Percentiles rank a stretch among this genome's conserved stretches.
Conservation (phyloP, 2,113 vertebrate genomes). For the Ariopsis seemanni region DNA sequence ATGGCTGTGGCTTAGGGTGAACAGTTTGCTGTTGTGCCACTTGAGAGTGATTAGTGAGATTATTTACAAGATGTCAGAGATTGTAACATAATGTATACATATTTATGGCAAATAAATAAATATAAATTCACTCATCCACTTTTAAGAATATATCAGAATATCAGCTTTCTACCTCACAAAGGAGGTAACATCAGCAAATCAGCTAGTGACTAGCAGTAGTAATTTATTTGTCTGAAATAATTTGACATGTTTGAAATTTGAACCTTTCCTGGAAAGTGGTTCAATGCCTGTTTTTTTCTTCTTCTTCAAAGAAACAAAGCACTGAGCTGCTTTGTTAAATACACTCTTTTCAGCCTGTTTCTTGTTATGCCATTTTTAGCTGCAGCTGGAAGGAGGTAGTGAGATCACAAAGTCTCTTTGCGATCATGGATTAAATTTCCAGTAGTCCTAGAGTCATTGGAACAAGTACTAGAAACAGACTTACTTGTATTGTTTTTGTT, state of each 20-base stretch:
- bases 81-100: background rate
- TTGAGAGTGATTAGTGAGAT: background rate
- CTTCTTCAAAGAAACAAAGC: background rate
- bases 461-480: background rate
- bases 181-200: background rate
- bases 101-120: background rate
- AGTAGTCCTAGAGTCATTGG: background rate
- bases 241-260: background rate
- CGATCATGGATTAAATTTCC: background rate
- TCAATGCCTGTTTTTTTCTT: background rate
- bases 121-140: background rate
- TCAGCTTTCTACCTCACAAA: background rate
- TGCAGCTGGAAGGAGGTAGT: background rate
- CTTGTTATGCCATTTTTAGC: background rate
- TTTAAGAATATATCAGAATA: background rate
- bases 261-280: background rate
- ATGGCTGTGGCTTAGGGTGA: background rate
- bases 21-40: background rate
- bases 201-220: background rate
- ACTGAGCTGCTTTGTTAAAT: background rate
- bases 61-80: background rate
- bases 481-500: background rate
- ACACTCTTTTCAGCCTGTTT: background rate
- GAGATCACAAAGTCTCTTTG: background rate
- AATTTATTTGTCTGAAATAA: too few species aligned